These are phyloP conservation scores for Chorisops tibialis DNA, from an alignment of 2,888 invertebrate genomes.

Conservation along the genomic window DNA sequence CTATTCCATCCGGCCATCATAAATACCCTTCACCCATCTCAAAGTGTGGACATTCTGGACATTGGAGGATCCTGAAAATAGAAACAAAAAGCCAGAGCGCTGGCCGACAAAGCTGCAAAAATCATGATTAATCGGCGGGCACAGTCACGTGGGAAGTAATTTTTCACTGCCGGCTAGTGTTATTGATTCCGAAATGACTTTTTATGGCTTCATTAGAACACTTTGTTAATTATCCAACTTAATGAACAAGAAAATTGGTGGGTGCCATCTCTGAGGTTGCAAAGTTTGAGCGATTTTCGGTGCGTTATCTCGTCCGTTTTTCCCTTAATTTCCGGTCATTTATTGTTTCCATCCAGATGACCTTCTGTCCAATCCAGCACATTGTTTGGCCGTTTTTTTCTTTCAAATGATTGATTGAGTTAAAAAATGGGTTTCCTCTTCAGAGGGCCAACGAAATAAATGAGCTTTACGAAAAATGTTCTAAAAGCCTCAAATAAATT, in stretches of 20 bases:
- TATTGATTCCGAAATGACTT: constrained; percentile 28
- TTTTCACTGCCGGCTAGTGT: constrained; percentile 23
- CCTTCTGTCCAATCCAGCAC: background rate
- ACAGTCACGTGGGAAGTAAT: constrained; percentile 29
- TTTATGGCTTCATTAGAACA: constrained; percentile 29
- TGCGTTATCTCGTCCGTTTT: background rate
- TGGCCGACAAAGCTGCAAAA: constrained; percentile 21
- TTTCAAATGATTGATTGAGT: constrained; percentile 15
- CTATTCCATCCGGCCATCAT: too few relatives aligned
- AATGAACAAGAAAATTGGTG: constrained; percentile 28
- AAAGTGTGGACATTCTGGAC: too few relatives aligned
- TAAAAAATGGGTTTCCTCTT: background rate
- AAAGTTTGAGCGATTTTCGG: constrained; percentile 1
- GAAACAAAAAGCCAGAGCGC: too few relatives aligned
- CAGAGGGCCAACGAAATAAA: background rate
- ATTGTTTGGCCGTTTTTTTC: background rate
- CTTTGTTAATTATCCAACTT: constrained; percentile 34
- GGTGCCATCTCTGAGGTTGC: background rate
- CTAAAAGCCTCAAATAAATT: too few relatives aligned
- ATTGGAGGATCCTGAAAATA: too few relatives aligned
- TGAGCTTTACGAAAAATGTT: background rate
- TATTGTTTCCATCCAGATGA: constrained; percentile 3
- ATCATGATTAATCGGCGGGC: constrained; percentile 28
- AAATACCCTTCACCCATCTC: too few relatives aligned
- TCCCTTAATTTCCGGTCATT: background rate